phyloP scores from a whole-genome alignment of 2,113 vertebrate species.

The Colossoma macropomum region DNA sequence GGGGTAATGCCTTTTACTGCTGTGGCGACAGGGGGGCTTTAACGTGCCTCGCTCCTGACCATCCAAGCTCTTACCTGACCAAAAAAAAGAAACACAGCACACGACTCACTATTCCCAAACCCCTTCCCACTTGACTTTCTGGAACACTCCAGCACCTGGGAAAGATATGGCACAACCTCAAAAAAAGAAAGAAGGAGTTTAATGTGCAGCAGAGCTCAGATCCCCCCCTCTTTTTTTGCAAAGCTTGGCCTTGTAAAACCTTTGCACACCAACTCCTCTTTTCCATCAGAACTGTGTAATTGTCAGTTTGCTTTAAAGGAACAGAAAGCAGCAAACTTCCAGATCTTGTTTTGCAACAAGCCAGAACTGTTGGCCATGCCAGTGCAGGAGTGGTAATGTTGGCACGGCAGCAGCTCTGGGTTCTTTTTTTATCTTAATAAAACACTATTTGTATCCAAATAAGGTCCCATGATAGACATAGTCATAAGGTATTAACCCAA shows the following conservation, averaged over 20 bases:
- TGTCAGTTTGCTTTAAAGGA: constrained; percentile 66
- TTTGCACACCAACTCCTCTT: constrained; percentile 68
- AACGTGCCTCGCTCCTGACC: constrained; percentile 34
- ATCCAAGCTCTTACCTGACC: constrained; percentile 1
- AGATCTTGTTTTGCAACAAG: constrained; percentile 60
- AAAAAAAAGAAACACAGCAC: constrained; percentile 1
- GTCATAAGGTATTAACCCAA: constrained; percentile 1
- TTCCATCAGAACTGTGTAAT: constrained; percentile 66
- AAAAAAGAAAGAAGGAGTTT: constrained; percentile 58
- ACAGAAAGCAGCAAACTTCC: constrained; percentile 51
- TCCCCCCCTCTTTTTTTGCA: background rate
- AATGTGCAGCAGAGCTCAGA: constrained; percentile 70
- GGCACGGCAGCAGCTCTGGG: background rate
- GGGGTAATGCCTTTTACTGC: constrained; percentile 59
- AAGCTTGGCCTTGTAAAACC: constrained; percentile 72
- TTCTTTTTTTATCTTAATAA: background rate
- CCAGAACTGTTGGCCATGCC: constrained; percentile 23
- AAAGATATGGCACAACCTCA: constrained; percentile 62
- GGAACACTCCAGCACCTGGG: constrained; percentile 71
- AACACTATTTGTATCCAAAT: background rate
- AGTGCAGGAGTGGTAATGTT: constrained; percentile 1
- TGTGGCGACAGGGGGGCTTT: constrained; percentile 44
- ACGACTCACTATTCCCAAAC: background rate
- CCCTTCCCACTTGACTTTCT: constrained; percentile 57
- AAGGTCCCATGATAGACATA: background rate